phyloP scores from a whole-genome alignment of 2,888 invertebrate species.

The Dryocosmus kuriphilus region DNA sequence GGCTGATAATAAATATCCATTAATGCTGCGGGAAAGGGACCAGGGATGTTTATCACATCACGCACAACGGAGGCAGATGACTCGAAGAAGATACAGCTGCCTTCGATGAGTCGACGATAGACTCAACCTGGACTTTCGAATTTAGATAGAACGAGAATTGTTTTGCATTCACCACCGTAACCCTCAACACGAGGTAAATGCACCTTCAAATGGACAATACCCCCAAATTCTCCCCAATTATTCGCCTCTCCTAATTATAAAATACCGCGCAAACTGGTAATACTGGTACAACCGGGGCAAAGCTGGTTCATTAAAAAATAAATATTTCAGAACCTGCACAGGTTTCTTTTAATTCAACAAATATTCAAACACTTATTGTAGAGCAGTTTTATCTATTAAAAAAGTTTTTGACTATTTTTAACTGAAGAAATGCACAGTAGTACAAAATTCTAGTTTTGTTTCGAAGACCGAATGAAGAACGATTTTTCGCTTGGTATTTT shows the following conservation, averaged over 20 bases:
- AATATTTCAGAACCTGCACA: no score
- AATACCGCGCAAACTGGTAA: not conserved
- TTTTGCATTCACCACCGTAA: not conserved
- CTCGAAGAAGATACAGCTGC: constrained; percentile 75
- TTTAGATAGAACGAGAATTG: constrained; percentile 25
- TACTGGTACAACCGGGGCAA: no score
- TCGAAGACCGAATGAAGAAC: no score
- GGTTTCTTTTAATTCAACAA: no score
- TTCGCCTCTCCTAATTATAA: not conserved
- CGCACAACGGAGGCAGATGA: constrained; percentile 74
- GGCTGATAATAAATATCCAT: constrained; percentile 76
- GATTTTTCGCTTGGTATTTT: not conserved
- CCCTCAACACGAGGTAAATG: constrained; percentile 10
- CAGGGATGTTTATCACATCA: constrained; percentile 76
- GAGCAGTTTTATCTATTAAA: no score
- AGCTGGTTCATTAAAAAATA: no score
- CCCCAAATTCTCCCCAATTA: not conserved
- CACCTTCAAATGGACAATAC: not conserved
- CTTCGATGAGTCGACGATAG: constrained; percentile 67
- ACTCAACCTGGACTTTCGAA: constrained; percentile 52
- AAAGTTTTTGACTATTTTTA: no score
- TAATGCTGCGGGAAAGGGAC: constrained; percentile 63
- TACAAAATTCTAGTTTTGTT: no score
- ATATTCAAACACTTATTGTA: no score
- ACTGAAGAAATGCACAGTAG: no score